Conservation (phyloP, 2,797 vertebrate species). For the Phaenicophaeus curvirostris region DNA sequence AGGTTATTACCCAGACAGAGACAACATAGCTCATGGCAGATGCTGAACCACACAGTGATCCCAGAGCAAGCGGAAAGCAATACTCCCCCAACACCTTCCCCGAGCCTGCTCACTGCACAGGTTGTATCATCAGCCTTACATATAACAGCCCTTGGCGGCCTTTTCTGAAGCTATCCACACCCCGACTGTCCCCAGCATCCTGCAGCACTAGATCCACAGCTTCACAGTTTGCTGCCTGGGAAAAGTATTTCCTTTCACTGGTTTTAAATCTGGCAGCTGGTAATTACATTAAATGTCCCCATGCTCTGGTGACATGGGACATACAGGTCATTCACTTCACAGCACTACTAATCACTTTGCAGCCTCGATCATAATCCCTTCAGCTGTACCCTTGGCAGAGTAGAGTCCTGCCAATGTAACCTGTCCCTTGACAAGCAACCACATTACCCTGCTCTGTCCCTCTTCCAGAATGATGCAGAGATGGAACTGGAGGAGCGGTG, state of each 20-base stretch:
- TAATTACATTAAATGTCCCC: background rate
- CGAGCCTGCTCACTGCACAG: background rate
- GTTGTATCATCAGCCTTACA: background rate
- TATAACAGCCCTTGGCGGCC: background rate
- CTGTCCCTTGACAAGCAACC: background rate
- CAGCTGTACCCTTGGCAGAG: background rate
- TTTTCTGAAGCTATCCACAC: background rate
- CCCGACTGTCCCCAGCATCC: background rate
- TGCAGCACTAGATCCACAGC: background rate
- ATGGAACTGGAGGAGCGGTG: background rate
- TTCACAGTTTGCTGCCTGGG: background rate
- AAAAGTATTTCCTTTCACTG: background rate
- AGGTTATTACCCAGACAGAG: background rate
- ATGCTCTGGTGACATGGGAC: background rate
- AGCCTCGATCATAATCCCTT: background rate
- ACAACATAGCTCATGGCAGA: fast-evolving
- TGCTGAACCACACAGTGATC: background rate
- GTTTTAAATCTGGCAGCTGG: background rate
- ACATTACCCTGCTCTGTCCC: background rate
- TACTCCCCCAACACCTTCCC: background rate
- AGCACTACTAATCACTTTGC: background rate
- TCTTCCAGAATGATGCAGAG: background rate
- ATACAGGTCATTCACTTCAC: background rate
- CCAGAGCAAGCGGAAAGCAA: background rate
- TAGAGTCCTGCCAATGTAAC: background rate